phyloP scores from a whole-genome alignment of 2,888 invertebrate genomes.

The Rhingia rostrata region DNA sequence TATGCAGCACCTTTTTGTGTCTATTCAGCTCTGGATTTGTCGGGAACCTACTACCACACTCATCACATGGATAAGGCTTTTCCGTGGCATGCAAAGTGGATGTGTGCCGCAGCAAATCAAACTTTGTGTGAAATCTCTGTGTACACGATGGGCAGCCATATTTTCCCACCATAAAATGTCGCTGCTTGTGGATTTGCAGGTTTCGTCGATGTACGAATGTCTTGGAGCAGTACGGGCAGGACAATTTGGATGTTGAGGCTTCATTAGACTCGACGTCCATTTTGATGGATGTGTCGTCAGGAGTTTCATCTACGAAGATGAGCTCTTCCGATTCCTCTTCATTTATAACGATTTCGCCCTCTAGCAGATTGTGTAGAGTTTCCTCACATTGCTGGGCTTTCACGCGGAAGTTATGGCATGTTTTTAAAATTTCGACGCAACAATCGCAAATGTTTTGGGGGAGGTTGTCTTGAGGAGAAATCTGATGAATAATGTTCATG shows the following conservation, averaged over 20 bases:
- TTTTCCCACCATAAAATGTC: constrained; percentile 41
- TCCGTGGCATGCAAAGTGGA: constrained; percentile 14
- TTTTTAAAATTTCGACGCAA: constrained; percentile 7
- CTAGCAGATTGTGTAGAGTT: constrained; percentile 34
- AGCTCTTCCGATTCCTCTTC: constrained; percentile 11
- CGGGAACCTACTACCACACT: constrained; percentile 30
- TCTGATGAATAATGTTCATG: neutral
- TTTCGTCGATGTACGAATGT: constrained; percentile 16
- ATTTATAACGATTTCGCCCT: constrained; percentile 16
- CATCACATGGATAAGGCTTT: neutral
- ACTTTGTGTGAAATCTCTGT: constrained; percentile 43
- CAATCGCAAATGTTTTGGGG: constrained; percentile 24
- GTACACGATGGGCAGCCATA: constrained; percentile 26
- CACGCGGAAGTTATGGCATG: constrained; percentile 26
- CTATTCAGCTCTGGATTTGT: constrained; percentile 47
- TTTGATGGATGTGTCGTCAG: neutral
- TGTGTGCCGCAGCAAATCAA: constrained; percentile 36
- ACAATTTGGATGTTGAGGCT: neutral
- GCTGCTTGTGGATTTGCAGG: constrained; percentile 35
- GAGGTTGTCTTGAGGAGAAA: neutral
- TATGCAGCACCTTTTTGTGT: constrained; percentile 15
- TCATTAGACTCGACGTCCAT: constrained; percentile 9
- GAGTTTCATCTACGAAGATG: neutral
- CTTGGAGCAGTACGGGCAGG: constrained; percentile 41
- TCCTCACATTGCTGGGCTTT: constrained; percentile 38